Percentiles rank a stretch among this genome's conserved stretches.
Conservation (phyloP, 2,888 invertebrate genomes). For the Macrosiphum euphorbiae region DNA sequence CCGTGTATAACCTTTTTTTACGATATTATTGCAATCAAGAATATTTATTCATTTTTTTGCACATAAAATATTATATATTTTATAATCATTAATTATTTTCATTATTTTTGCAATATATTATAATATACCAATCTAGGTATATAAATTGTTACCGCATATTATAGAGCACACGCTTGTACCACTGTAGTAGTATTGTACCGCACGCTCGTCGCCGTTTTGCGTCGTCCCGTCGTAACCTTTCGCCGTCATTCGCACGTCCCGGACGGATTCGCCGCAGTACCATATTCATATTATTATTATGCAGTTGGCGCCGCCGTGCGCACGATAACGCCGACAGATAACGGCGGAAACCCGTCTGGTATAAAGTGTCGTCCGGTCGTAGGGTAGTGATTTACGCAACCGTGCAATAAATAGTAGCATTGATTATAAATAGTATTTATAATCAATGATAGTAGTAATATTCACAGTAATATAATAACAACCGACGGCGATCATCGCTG, state of each 20-base stretch:
- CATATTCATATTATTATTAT: not conserved
- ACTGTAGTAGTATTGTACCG: not conserved
- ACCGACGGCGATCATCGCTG: not conserved
- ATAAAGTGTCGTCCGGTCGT: not conserved
- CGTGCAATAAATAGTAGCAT: not conserved
- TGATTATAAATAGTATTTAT: too few relatives aligned
- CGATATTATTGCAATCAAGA: not conserved
- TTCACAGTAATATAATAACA: not conserved
- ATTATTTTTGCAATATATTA: not conserved
- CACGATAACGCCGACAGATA: not conserved
- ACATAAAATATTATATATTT: not conserved
- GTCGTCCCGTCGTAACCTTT: conserved; percentile 2
- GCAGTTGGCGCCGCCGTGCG: not conserved
- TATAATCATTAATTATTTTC: not conserved
- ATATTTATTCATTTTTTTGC: not conserved
- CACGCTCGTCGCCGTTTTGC: not conserved
- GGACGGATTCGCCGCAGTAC: not conserved
- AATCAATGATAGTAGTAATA: not conserved
- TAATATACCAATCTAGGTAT: not conserved
- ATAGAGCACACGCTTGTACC: not conserved
- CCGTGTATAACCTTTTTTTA: not conserved
- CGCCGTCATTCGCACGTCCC: not conserved
- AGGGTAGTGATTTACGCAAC: not conserved
- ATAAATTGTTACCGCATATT: not conserved
- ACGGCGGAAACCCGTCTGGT: not conserved